These are phyloP conservation scores for Drosophila paramelanica DNA, from an alignment of 2,888 invertebrate genomes.

Conservation along the genomic window DNA sequence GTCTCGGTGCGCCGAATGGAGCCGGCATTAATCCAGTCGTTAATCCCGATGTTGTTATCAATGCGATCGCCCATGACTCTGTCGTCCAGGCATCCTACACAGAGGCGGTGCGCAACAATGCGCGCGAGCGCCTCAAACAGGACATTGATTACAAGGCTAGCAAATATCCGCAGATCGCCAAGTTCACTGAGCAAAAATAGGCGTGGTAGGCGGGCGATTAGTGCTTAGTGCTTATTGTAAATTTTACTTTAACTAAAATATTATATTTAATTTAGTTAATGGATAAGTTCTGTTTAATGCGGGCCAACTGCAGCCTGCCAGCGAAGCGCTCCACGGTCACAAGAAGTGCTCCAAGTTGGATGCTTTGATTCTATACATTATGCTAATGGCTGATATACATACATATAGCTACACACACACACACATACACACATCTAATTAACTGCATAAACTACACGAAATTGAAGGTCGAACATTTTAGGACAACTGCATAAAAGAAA, in stretches of 20 bases:
- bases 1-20: conserved; percentile 59
- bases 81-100: conserved; percentile 82
- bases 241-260: conserved; percentile 70
- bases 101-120: conserved; percentile 81
- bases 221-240: conserved; percentile 65
- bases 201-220: conserved; percentile 7
- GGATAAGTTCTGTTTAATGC: conserved; percentile 63
- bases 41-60: conserved; percentile 74
- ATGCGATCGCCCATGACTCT: conserved; percentile 81
- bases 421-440: conserved; percentile 2
- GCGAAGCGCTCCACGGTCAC: conserved; percentile 15
- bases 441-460: conserved; percentile 39
- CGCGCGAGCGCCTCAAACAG: conserved; percentile 83
- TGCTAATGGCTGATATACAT: conserved; percentile 21
- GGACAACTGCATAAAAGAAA: conserved; percentile 59
- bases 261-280: conserved; percentile 74
- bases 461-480: conserved; percentile 48
- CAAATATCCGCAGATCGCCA: conserved; percentile 84
- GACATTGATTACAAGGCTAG: conserved; percentile 83
- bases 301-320: conserved; percentile 9
- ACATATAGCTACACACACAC: conserved; percentile 22
- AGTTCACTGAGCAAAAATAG: conserved; percentile 83
- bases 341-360: conserved; percentile 27
- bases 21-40: conserved; percentile 63
- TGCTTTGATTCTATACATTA: conserved; percentile 25